These are phyloP conservation scores for Cyanoliseus patagonus DNA, from an alignment of 2,113 vertebrate genomes.

Conservation along the genomic window DNA sequence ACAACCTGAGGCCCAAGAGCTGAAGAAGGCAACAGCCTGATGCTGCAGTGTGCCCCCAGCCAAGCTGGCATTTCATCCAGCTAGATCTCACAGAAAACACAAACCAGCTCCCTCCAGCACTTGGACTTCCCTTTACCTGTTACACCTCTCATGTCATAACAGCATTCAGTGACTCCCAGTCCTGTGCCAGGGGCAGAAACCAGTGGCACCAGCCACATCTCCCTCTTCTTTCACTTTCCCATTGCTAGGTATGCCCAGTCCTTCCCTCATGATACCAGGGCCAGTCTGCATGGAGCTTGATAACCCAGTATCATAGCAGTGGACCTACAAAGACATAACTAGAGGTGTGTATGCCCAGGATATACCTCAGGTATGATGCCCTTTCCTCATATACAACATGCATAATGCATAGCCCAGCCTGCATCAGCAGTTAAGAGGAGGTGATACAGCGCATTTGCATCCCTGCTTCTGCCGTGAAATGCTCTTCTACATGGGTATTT, in stretches of 20 bases:
- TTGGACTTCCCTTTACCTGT: background rate
- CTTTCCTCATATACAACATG: background rate
- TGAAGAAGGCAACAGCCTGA: background rate
- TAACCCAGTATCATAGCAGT: background rate
- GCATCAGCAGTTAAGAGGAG: accelerated
- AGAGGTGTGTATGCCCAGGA: background rate
- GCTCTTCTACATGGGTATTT: background rate
- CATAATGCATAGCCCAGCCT: background rate
- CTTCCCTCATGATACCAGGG: background rate
- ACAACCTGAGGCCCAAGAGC: background rate
- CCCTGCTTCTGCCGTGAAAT: background rate
- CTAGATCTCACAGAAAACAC: background rate
- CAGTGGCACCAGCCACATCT: background rate
- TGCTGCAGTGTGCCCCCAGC: background rate
- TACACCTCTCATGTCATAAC: background rate
- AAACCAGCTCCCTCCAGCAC: background rate
- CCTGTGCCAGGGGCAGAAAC: background rate
- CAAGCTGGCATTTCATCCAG: background rate
- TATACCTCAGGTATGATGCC: background rate
- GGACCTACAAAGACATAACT: background rate
- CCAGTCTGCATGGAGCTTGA: background rate
- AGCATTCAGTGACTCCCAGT: background rate
- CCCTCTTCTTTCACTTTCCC: background rate
- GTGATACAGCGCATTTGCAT: background rate
- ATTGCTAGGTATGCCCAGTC: background rate